Evolutionary conservation across 2,888 invertebrate species (phyloP).

Genomic region (Agrenia bidenticulata): DNA sequence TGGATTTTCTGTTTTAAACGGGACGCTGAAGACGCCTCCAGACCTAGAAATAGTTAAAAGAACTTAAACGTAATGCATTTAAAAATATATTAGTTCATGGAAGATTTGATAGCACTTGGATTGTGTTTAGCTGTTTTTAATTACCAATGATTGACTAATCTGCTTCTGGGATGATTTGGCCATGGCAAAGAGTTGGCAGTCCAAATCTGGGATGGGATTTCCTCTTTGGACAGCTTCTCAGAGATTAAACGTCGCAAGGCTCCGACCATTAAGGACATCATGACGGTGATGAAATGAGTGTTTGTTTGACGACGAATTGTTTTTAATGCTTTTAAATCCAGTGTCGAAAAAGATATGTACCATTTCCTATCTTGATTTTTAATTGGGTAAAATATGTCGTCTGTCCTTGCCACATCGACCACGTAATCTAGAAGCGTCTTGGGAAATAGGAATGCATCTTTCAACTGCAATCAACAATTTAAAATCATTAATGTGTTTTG

Average conservation of each 20-base stretch:
- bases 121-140: neutral
- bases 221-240: constrained; percentile 19
- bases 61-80: neutral
- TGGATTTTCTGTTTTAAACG: constrained; percentile 33
- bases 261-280: constrained; percentile 41
- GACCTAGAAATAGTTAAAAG: constrained; percentile 9
- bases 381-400: constrained; percentile 36
- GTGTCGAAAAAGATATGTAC: constrained; percentile 36
- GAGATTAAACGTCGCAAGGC: constrained; percentile 30
- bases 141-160: constrained; percentile 42
- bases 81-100: neutral
- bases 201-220: constrained; percentile 35
- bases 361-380: constrained; percentile 29
- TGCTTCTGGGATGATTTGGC: constrained; percentile 38
- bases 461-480: constrained; percentile 27
- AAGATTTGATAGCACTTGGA: neutral
- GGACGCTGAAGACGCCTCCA: constrained; percentile 41
- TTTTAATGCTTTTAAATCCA: constrained; percentile 34
- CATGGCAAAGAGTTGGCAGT: constrained; percentile 42
- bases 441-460: constrained; percentile 36
- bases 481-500: constrained; percentile 8
- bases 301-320: constrained; percentile 34
- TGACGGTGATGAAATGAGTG: constrained; percentile 41
- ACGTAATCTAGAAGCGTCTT: constrained; percentile 34
- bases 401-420: constrained; percentile 31